Base-by-base conservation (phyloP, 92 coral and sea anemone species). In the Porites evermanni region DNA sequence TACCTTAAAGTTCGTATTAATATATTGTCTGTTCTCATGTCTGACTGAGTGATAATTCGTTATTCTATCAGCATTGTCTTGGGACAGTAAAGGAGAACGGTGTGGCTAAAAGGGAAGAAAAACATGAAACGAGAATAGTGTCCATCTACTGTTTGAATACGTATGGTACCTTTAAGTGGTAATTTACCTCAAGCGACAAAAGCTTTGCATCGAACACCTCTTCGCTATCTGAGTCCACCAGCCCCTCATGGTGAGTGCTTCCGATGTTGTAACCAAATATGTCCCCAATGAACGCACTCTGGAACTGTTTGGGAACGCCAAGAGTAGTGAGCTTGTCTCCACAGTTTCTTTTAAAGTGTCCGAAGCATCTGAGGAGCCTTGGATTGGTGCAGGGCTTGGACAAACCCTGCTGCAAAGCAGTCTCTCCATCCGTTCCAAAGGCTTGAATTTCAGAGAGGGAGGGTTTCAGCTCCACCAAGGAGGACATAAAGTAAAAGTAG, bases 341-440 rank as follows among this genome's bases (percentile, higher is more conserved):
- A 53, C 77, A 59, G 83, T 83, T 89, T 83, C 24, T 89, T 66
- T 64, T 77, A 53, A 87, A 87, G 70, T 91, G 94, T 16, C 76
- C 81, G 67, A 87, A 87, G 73, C 88, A 87, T 23, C 68, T 72
- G 7, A 91, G 84, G 58, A 80, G 88, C 56, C 24, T 87, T 23
- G 85, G 81, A 16, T 64, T 79, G 19, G 72, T 53, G 32, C 88
- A 82, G 32, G 82, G 73, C 64, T 87, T 75, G 14, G 81, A 53
- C 68, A 91, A 67, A 26, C 80, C 88, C 75, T 81, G 73, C 47
- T 80, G 87, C 21, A 91, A 53, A 44, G 94, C 59, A 51, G 47
- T 65, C 65, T 83, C 87, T 51, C 74, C 92, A 79, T 83, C 92
- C 50, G 88, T 83, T 51, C 80, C 88, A 88, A 82, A 69, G 64